Conservation (phyloP, 2,113 vertebrate genomes). For the Eurystomus gularis region DNA sequence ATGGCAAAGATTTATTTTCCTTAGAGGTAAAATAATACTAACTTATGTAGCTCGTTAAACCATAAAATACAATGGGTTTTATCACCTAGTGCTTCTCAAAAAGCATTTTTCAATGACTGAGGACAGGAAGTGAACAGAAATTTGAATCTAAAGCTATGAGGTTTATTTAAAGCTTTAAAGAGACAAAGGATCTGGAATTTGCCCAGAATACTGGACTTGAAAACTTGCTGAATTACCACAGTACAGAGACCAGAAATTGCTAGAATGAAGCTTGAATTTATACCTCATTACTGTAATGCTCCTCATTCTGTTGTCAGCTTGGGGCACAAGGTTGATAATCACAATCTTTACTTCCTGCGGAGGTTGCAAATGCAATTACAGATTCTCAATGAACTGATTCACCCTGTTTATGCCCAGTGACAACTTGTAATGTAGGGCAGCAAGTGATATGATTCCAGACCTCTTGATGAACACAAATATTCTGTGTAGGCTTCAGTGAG, state of each 20-base stretch:
- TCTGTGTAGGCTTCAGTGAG: neutral
- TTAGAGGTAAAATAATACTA: neutral
- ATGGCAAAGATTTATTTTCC: neutral
- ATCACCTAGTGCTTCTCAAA: neutral
- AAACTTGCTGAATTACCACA: neutral
- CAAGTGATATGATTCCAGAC: neutral
- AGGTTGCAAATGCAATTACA: neutral
- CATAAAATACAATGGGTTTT: neutral
- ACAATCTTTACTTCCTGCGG: neutral
- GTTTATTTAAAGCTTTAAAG: neutral
- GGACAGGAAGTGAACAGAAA: neutral
- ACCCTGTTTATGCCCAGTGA: neutral
- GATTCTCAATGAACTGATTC: neutral
- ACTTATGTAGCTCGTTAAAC: neutral
- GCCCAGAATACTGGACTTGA: neutral
- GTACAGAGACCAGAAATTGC: neutral
- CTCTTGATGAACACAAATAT: neutral
- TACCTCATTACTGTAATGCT: neutral
- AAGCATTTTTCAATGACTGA: neutral
- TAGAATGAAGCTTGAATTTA: neutral
- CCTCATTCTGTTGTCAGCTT: neutral
- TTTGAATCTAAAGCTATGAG: neutral
- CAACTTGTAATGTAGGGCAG: neutral
- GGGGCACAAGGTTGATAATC: neutral
- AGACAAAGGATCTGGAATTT: neutral